Evolutionary conservation across 2,888 invertebrate genomes (phyloP).

Genomic region (Leucania comma): DNA sequence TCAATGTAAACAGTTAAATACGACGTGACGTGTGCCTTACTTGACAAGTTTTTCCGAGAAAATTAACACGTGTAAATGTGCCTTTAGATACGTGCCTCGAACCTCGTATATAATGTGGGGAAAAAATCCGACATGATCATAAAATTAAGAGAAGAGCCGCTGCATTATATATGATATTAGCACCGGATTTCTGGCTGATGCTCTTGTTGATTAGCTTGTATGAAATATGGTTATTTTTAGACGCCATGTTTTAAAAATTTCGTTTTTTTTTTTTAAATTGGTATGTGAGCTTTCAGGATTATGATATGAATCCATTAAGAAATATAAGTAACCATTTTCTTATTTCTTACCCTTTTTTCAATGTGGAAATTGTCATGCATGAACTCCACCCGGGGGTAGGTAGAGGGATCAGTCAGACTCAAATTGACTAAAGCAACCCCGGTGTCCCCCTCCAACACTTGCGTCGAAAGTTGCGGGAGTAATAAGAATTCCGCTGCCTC

Average conservation of each 20-base stretch:
- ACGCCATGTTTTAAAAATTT: not conserved
- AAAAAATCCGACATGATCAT: constrained; percentile 60
- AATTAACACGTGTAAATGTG: not conserved
- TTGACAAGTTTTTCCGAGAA: constrained; percentile 1
- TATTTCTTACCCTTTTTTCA: too few species aligned
- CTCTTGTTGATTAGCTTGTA: constrained; percentile 39
- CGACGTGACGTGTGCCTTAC: too few species aligned
- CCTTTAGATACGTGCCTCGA: constrained; percentile 19
- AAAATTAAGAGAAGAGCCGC: constrained; percentile 55
- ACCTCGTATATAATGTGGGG: constrained; percentile 41
- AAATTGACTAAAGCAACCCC: too few species aligned
- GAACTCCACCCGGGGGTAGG: too few species aligned
- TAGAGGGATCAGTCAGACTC: too few species aligned
- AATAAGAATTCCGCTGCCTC: too few species aligned
- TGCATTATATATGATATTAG: constrained; percentile 50
- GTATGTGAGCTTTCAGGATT: not conserved
- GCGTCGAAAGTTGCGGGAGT: too few species aligned
- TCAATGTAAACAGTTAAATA: too few species aligned
- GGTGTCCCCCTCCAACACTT: too few species aligned
- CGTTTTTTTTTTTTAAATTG: not conserved
- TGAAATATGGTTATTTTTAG: constrained; percentile 16
- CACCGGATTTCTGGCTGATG: constrained; percentile 21
- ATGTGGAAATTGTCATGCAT: too few species aligned
- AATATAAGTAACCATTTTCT: too few species aligned
- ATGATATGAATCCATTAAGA: too few species aligned